Conservation (phyloP, 2,113 vertebrate species). For the Aspiorhynchus laticeps region DNA sequence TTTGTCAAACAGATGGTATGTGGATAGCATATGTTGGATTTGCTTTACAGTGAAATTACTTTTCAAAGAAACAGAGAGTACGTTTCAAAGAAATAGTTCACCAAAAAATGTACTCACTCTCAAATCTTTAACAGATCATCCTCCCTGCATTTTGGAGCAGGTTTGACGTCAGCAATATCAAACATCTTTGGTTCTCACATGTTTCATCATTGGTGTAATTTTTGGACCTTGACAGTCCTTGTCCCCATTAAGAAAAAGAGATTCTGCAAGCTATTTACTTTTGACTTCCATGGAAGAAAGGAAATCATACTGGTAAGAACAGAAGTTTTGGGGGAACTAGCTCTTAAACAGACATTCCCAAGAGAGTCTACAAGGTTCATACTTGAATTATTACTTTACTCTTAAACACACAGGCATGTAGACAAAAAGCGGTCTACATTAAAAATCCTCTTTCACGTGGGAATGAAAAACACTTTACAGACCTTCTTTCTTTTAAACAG, state of each 20-base stretch:
- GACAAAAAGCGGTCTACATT: constrained; percentile 42
- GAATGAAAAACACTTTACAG: constrained; percentile 41
- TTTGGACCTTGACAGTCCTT: neutral
- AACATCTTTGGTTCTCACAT: neutral
- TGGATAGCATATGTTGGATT: neutral
- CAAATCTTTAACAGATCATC: neutral
- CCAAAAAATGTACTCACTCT: neutral
- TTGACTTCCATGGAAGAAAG: neutral
- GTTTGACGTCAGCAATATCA: neutral
- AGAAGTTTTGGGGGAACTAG: neutral
- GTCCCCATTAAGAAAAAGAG: neutral
- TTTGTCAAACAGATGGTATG: neutral
- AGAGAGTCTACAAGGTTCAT: neutral
- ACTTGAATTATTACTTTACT: constrained; percentile 33
- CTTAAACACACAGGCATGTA: constrained; percentile 38
- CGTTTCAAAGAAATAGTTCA: neutral
- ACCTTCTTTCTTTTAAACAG: constrained; percentile 34
- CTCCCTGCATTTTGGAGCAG: neutral
- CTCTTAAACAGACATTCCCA: neutral
- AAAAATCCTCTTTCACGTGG: constrained; percentile 38
- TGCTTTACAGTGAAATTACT: constrained; percentile 30
- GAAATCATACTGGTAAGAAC: neutral
- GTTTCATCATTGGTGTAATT: neutral
- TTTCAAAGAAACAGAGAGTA: neutral
- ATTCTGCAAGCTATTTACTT: neutral